Evolutionary conservation across 1,140 invertebrate species (phyloP).

Genomic region (Zaprionus camerounensis): DNA sequence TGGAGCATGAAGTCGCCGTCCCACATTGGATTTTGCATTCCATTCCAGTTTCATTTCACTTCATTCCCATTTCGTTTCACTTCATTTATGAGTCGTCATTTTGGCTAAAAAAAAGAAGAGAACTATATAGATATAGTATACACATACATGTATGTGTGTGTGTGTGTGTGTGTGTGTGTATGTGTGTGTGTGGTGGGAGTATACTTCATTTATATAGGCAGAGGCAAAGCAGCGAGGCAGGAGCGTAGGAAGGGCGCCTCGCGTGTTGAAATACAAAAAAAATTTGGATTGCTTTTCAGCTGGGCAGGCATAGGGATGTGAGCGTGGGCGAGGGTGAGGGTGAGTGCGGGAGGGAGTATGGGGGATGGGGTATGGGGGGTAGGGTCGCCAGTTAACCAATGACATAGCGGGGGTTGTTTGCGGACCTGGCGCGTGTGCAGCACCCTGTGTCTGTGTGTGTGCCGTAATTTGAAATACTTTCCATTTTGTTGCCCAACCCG

Average conservation of each 20-base stretch:
- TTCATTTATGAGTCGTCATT: constrained; percentile 80
- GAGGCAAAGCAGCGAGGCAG: neutral
- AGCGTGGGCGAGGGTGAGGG: neutral
- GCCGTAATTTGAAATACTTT: constrained; percentile 79
- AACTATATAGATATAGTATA: constrained; percentile 24
- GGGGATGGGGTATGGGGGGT: neutral
- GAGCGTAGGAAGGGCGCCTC: constrained; percentile 28
- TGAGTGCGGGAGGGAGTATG: neutral
- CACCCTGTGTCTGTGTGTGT: constrained; percentile 33
- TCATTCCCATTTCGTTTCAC: constrained; percentile 52
- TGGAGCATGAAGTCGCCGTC: constrained; percentile 4
- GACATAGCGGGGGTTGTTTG: constrained; percentile 65
- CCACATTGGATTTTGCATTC: constrained; percentile 44
- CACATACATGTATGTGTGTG: constrained; percentile 6
- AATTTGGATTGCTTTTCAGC: constrained; percentile 72
- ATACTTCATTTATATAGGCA: constrained; percentile 1
- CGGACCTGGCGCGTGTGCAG: constrained; percentile 51
- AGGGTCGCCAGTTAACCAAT: constrained; percentile 68
- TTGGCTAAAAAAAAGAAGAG: constrained; percentile 36
- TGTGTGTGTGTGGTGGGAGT: neutral
- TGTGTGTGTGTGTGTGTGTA: neutral
- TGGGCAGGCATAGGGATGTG: constrained; percentile 18
- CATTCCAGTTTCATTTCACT: constrained; percentile 58
- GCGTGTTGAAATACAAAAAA: constrained; percentile 71
- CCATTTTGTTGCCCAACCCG: constrained; percentile 68